Base-by-base conservation (phyloP, 1,140 invertebrate species). In the Anthonomus grandis region DNA sequence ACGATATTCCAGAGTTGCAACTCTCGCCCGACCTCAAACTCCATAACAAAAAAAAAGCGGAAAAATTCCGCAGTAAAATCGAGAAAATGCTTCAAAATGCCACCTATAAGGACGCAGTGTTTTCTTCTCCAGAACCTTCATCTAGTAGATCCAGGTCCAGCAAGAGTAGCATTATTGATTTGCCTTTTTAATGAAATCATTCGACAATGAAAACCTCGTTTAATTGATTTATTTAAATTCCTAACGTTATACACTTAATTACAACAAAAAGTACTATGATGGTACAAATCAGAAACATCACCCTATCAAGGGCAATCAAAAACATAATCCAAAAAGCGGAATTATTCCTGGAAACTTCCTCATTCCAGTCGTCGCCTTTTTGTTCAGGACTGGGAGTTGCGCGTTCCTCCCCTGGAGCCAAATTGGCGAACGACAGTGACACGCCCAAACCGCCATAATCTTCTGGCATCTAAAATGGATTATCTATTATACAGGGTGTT, bases 1-100 rank as follows among this genome's bases (percentile, higher is more conserved):
- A 63, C 57, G 68, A 74, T 38, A 69, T 74, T 3, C 62, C 64
- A 57, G 68, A 70, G 49, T 41, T 73, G 2, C 52, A 62, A 41
- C 39, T 73, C 9, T 56, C 63, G 13, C 25, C 57, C 2, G 36
- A 64, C 55, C 44, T 73, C 38, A 59, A 65, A 18, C 37, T 62
- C 8, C 62, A 63, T 3, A 53, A 60, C n/a, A 62, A 56, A 21
- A 69, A 65, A 44, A 66, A 64, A 59, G 55, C 46, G 0, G 62
- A 63, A 60, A 34, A 47, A 13, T 39, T 66, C 18, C 53, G 64
- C 0, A 63, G 66, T 13, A 70, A 65, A 60, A 69, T 66, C 8
- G 53, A 64, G 6, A 57, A 50, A 37, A 23, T 67, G 36, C 59
- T 73, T 37, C 54, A 62, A 36, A 62, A 66, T 23, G 46, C 55